Evolutionary conservation across 2,113 vertebrate species (phyloP).

Genomic region (Paracanthobrama guichenoti): DNA sequence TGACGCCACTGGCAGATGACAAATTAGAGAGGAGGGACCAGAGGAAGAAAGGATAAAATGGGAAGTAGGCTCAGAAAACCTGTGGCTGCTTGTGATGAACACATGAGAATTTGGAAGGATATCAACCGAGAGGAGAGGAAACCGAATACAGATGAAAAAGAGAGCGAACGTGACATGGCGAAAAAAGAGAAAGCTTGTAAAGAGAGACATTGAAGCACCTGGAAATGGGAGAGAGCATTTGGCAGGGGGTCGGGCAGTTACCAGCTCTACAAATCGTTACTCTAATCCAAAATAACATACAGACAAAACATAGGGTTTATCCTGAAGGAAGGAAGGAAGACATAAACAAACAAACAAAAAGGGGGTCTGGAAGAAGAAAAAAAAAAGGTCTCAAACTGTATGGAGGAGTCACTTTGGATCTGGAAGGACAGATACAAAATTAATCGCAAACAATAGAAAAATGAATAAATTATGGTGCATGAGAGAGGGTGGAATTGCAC

Average conservation of each 20-base stretch:
- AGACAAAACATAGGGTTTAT: conserved; percentile 62
- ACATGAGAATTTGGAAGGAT: conserved; percentile 73
- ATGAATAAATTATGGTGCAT: conserved; percentile 60
- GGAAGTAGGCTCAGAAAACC: conserved; percentile 67
- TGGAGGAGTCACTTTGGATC: conserved; percentile 57
- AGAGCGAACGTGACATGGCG: background rate
- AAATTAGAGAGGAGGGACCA: conserved; percentile 53
- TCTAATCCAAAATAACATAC: conserved; percentile 58
- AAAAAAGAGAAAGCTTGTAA: conserved; percentile 51
- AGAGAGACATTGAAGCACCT: conserved; percentile 71
- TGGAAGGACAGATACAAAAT: conserved; percentile 65
- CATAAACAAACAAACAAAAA: conserved; percentile 34
- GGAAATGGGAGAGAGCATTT: conserved; percentile 69
- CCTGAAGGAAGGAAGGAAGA: conserved; percentile 64
- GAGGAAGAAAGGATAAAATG: conserved; percentile 39
- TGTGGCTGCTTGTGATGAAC: conserved; percentile 75
- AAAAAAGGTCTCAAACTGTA: conserved; percentile 43
- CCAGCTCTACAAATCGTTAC: conserved; percentile 57
- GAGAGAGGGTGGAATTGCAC: conserved; percentile 32
- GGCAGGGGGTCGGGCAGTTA: conserved; percentile 54
- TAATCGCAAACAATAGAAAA: conserved; percentile 54
- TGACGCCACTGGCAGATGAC: conserved; percentile 53
- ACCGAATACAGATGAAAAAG: conserved; percentile 35
- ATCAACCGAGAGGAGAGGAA: conserved; percentile 55
- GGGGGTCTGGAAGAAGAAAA: conserved; percentile 35